phyloP scores from a whole-genome alignment of 1,140 invertebrate genomes.

The Drosophila lacteicornis region DNA sequence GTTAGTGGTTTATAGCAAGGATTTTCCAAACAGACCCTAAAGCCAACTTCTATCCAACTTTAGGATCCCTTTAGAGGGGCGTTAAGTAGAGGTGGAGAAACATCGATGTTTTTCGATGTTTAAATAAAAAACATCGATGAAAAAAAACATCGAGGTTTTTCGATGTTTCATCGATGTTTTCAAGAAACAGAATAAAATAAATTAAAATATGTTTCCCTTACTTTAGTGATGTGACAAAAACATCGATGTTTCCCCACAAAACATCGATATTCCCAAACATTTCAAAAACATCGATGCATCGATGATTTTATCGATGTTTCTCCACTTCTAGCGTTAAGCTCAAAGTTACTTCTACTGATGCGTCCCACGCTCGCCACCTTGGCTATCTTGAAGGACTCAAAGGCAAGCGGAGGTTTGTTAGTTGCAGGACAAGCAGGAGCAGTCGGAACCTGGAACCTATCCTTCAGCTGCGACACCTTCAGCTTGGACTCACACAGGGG shows the following conservation, averaged over 20 bases:
- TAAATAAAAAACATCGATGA: too few relatives aligned
- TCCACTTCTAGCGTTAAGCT: not conserved
- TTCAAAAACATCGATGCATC: too few relatives aligned
- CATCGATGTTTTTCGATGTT: too few relatives aligned
- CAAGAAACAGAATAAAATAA: too few relatives aligned
- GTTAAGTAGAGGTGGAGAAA: too few relatives aligned
- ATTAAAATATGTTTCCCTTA: too few relatives aligned
- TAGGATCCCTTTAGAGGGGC: conserved; percentile 5
- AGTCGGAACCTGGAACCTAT: conserved; percentile 61
- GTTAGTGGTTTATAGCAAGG: not conserved
- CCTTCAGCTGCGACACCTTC: conserved; percentile 80
- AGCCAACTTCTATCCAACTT: not conserved
- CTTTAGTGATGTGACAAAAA: too few relatives aligned
- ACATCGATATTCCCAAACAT: too few relatives aligned
- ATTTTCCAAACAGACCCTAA: conserved; percentile 2
- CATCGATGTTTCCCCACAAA: too few relatives aligned
- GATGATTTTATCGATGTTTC: too few relatives aligned
- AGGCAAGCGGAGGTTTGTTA: conserved; percentile 40
- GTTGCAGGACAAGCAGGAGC: conserved; percentile 28
- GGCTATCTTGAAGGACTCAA: conserved; percentile 55
- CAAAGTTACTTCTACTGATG: conserved; percentile 60
- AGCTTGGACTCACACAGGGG: conserved; percentile 66
- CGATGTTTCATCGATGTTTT: too few relatives aligned
- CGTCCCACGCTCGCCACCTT: conserved; percentile 66
- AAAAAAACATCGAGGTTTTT: too few relatives aligned